Conservation (phyloP, 2,888 invertebrate genomes). For the Mystacides longicornis region DNA sequence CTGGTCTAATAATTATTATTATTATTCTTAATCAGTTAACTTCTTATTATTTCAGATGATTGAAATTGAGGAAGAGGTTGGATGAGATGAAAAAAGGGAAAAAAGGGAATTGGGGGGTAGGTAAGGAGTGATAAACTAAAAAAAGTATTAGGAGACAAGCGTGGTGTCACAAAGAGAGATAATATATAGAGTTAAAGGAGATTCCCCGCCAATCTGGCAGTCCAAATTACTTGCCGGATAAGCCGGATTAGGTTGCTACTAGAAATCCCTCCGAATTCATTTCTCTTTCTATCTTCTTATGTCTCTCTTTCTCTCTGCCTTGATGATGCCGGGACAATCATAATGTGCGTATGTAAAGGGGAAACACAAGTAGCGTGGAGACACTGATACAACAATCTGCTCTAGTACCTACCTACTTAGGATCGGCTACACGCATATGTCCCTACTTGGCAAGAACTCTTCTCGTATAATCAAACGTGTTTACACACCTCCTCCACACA, state of each 20-base stretch:
- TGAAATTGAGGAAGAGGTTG: slow-evolving; percentile 9
- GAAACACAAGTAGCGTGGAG: background rate
- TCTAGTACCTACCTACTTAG: background rate
- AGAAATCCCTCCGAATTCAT: slow-evolving; percentile 6
- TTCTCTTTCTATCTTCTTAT: background rate
- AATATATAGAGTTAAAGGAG: slow-evolving; percentile 16
- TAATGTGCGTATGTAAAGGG: background rate
- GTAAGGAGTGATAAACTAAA: slow-evolving; percentile 13
- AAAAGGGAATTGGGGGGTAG: too few species aligned
- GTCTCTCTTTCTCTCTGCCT: slow-evolving; percentile 5
- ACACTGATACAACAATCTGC: background rate
- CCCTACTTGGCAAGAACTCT: background rate
- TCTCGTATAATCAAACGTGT: too few species aligned
- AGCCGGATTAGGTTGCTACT: slow-evolving; percentile 26
- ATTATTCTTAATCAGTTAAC: background rate
- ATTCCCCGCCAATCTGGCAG: slow-evolving; percentile 24
- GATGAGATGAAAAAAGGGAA: too few species aligned
- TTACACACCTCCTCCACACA: too few species aligned
- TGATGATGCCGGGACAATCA: slow-evolving; percentile 6
- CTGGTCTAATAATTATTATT: too few species aligned
- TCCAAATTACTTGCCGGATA: slow-evolving; percentile 27
- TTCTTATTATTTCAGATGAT: slow-evolving; percentile 5
- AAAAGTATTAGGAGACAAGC: slow-evolving; percentile 21
- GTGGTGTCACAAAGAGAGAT: slow-evolving; percentile 23
- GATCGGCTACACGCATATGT: background rate